Evolutionary conservation across 2,113 vertebrate genomes (phyloP).

Genomic region (Microcebus tavaratra): DNA sequence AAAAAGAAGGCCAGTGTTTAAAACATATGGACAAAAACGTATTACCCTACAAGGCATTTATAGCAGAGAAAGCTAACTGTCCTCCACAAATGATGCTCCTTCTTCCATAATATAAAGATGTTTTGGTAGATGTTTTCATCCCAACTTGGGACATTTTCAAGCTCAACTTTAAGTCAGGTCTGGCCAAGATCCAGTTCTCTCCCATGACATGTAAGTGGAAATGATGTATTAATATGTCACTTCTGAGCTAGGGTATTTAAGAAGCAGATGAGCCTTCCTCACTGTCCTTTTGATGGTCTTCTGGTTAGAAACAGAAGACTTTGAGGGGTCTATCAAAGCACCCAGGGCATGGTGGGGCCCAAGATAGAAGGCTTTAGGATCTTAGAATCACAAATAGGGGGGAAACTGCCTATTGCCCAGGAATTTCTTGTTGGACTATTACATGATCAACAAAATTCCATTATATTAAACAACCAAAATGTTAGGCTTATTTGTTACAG

Average conservation of each 20-base stretch:
- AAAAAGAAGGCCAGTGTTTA: background rate
- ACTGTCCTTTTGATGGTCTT: background rate
- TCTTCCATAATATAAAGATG: background rate
- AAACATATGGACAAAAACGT: background rate
- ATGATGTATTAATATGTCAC: rapidly evolving
- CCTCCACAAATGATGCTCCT: rapidly evolving
- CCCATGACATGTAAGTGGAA: rapidly evolving
- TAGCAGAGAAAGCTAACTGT: background rate
- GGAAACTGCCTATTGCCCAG: background rate
- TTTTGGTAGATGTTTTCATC: background rate
- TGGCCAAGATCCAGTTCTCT: background rate
- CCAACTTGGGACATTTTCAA: background rate
- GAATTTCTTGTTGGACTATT: background rate
- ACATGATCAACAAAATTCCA: background rate
- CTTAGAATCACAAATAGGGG: background rate
- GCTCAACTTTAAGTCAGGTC: background rate
- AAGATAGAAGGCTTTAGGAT: background rate
- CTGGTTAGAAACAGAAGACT: background rate
- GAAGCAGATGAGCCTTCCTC: background rate
- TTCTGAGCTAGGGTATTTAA: background rate
- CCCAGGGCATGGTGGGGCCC: rapidly evolving
- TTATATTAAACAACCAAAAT: background rate
- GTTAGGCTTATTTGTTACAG: background rate
- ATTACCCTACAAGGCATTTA: background rate
- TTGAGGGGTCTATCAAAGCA: background rate